Conservation (phyloP, 2,113 vertebrate genomes). For the Strix uralensis region DNA sequence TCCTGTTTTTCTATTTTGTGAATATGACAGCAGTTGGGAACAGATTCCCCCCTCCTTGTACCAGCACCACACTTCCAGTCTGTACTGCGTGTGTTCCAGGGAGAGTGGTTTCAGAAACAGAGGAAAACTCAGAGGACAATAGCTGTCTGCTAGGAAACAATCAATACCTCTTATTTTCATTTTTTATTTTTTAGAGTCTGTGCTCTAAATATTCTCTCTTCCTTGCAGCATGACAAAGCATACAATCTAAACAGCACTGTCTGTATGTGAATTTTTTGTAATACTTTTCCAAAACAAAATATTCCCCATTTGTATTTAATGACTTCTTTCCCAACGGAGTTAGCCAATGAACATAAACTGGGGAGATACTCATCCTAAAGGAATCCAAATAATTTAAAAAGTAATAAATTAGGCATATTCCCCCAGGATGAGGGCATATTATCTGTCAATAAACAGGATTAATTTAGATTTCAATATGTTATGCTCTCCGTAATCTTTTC, state of each 20-base stretch:
- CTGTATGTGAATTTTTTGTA: not conserved
- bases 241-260: not conserved
- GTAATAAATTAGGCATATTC: constrained; percentile 56
- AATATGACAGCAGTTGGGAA: not conserved
- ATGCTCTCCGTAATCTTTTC: constrained; percentile 38
- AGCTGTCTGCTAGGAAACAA: not conserved
- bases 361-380: constrained; percentile 20
- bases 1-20: not conserved
- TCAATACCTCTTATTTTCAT: not conserved
- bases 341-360: not conserved
- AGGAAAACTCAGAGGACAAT: not conserved
- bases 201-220: not conserved
- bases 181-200: not conserved
- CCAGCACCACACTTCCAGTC: not conserved
- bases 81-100: not conserved
- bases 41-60: not conserved
- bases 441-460: constrained; percentile 60
- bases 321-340: not conserved
- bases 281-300: not conserved
- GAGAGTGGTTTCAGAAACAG: not conserved
- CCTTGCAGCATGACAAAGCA: not conserved
- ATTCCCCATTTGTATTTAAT: not conserved
- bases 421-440: constrained; percentile 14
- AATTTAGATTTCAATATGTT: constrained; percentile 57
- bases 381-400: constrained; percentile 45